Evolutionary conservation across 2,888 invertebrate genomes (phyloP).

Genomic region (Drosophila affinis): DNA sequence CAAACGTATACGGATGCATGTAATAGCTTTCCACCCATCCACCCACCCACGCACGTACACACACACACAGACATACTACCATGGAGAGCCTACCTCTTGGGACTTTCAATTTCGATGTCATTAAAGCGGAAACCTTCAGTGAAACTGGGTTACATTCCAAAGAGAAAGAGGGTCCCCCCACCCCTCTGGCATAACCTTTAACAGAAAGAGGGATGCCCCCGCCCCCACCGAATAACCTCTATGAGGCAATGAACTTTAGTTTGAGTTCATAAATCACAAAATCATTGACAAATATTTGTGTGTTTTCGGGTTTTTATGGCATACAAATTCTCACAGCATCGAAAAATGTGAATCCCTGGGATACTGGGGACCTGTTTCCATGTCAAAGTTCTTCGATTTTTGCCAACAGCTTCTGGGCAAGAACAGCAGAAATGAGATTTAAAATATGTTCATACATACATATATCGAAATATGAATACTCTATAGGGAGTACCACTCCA

Average conservation of each 20-base stretch:
- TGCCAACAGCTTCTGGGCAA: conserved; percentile 77
- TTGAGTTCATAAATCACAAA: conserved; percentile 57
- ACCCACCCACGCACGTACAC: conserved; percentile 27
- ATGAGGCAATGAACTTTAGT: conserved; percentile 15
- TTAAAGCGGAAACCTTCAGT: conserved; percentile 67
- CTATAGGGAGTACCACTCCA: no score
- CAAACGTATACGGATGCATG: conserved; percentile 9
- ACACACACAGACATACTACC: conserved; percentile 27
- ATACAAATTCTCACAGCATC: conserved; percentile 70
- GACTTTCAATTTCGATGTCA: conserved; percentile 80
- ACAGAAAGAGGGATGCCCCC: not conserved
- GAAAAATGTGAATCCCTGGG: conserved; percentile 33
- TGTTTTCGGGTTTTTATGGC: conserved; percentile 1
- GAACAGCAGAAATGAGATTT: conserved; percentile 51
- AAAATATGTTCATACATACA: not conserved
- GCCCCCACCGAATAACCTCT: not conserved
- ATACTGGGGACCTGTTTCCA: conserved; percentile 30
- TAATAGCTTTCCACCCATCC: conserved; percentile 2
- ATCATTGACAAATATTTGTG: conserved; percentile 68
- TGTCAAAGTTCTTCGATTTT: conserved; percentile 67
- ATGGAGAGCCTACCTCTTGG: conserved; percentile 26
- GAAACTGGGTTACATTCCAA: conserved; percentile 64
- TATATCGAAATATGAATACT: not conserved
- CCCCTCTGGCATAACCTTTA: not conserved
- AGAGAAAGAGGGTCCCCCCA: not conserved